Evolutionary conservation across 1,140 invertebrate species (phyloP), one percentile per base, ranked within the genome.

Genomic region (Phthorimaea operculella): DNA sequence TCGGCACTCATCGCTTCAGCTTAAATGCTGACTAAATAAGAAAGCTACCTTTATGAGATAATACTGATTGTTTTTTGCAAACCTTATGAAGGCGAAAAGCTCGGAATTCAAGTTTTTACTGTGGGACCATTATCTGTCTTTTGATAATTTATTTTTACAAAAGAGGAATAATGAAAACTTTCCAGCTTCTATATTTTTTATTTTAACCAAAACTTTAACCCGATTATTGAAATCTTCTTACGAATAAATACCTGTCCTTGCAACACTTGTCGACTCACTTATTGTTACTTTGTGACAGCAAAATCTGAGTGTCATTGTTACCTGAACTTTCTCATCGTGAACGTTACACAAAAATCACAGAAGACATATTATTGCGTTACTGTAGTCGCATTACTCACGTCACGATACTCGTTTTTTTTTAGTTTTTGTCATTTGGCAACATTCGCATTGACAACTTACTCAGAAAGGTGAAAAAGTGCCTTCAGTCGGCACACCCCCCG

Each of bases 401-500:
- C 12, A 16, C 12, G 44, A 47, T 9, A 47, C 9, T 28, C 2
- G 6, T 2, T 28, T 28, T 28, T 28, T 6, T 28, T 28, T 2
- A 28, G 21, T 28, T 28, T 28, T 47, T 47, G n/a, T 9, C 36
- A 39, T 47, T 11, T 47, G 12, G 1, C 44, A 16, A 39, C 36
- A 39, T 39, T 79, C 71, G 74, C 62, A 52, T 62, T 70, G 73
- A 75, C 72, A 68, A 58, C 45, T 75, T 80, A 74, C 68, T 69
- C 47, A 60, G 67, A 79, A 79, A 62, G 21, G 57, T 58, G 53
- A 70, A 78, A 78, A 77, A 74, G 36, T 33, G 18, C 62, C 58
- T 68, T 69, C n/a, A 70, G 63, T 70, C 69, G 59, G 66, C 47
- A 17, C 58, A 63, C 72, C 74, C 79, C 79, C 79, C 63, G 76